A percentile compares a stretch with the other conserved stretches of the same genome.
Conservation (phyloP, 2,113 vertebrate genomes). For the Xenotilapia caudafasciata region DNA sequence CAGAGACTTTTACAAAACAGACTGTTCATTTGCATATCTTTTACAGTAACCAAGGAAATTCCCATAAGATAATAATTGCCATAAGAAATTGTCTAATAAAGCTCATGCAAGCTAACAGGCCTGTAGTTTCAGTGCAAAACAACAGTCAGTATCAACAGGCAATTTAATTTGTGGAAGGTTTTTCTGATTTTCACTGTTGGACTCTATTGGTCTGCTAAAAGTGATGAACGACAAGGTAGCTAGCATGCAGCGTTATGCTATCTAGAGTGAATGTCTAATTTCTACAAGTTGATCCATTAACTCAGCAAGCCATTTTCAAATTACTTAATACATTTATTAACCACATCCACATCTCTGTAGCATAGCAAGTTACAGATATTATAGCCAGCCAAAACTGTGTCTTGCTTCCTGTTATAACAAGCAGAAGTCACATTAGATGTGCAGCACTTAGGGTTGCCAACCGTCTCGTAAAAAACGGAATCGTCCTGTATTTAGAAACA, state of each 20-base stretch:
- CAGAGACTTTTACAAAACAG: neutral
- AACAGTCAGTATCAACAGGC: neutral
- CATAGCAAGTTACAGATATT: neutral
- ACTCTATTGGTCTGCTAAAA: neutral
- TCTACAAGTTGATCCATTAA: neutral
- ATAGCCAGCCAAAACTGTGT: neutral
- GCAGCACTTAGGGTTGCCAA: too few relatives aligned
- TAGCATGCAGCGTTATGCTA: neutral
- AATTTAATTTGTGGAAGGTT: neutral
- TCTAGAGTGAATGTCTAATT: neutral
- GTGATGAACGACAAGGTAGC: neutral
- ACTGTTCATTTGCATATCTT: neutral
- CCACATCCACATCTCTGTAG: neutral
- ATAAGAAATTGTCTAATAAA: neutral
- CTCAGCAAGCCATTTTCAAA: neutral
- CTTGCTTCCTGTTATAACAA: neutral
- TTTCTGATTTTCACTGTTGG: neutral
- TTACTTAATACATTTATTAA: neutral
- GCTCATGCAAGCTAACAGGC: neutral
- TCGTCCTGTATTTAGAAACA: too few relatives aligned
- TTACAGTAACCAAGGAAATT: neutral
- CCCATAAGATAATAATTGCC: neutral
- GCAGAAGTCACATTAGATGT: neutral
- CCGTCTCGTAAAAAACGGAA: too few relatives aligned
- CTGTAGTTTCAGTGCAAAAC: neutral